Base-by-base conservation (phyloP, 2,888 invertebrate genomes). In the Seira musarum region DNA sequence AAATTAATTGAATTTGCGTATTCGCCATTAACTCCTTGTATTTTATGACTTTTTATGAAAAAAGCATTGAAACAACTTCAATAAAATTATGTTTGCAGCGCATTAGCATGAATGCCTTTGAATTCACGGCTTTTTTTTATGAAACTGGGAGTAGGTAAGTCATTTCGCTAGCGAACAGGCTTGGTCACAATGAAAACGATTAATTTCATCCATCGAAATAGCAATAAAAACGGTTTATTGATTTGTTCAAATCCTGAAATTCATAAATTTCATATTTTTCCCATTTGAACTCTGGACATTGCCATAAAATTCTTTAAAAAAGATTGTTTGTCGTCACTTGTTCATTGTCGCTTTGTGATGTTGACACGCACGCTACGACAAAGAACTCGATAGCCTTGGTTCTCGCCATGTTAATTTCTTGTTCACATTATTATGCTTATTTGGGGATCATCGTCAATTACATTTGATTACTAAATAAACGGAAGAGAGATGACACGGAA, bases 221-320 rank as follows among this genome's bases (percentile, higher is more conserved):
- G 71, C 21, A 64, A 64, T 46, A 71, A 71, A 57, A 71, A 66
- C 71, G 71, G 71, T 21, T 71, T 46, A 71, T 40, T 60, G 63
- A 71, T 15, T 71, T 68, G 21, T 24, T 53, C 24, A 30, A 67
- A 25, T 10, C 25, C 19, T 40, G 17, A 60, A 60, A 60, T 19
- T 60, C 21, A 60, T 60, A 22, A 60, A n/a, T n/a, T n/a, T n/a
- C n/a, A n/a, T n/a, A n/a, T n/a, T n/a, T n/a, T n/a, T n/a, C n/a
- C n/a, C n/a, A n/a, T n/a, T n/a, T n/a, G n/a, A n/a, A n/a, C n/a
- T n/a, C n/a, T n/a, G n/a, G n/a, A n/a, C n/a, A n/a, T n/a, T n/a
- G n/a, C n/a, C n/a, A n/a, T n/a, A n/a, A 21, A 60, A 21, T 21
- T 60, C 10, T 21, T 19, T 49, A 19, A 49, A 24, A 22, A 35